These are phyloP conservation scores for Zenarchopterus dispar DNA, from an alignment of 2,797 vertebrate species.

Conservation along the genomic window DNA sequence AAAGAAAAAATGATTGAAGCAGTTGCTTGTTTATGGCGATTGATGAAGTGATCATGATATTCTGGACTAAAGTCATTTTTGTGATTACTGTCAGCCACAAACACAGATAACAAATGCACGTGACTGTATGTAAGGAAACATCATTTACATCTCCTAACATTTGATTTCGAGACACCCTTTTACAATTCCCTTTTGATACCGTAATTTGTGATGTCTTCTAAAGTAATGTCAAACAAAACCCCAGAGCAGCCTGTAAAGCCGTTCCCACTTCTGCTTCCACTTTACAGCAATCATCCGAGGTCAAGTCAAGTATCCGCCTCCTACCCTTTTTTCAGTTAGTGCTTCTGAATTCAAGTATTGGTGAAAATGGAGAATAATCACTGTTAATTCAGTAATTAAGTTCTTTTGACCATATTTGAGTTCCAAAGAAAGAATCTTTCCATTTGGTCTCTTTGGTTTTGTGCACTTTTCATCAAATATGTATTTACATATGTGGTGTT, in stretches of 20 bases:
- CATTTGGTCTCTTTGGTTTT: not conserved
- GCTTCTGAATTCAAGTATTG: not conserved
- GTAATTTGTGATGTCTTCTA: conserved; percentile 61
- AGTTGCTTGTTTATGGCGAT: no score
- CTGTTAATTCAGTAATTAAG: not conserved
- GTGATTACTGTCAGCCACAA: no score
- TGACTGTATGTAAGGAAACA: conserved; percentile 23
- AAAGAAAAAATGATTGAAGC: no score
- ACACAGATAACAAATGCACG: not conserved
- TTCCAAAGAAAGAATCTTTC: not conserved
- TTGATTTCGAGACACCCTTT: conserved; percentile 23
- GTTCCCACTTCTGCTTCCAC: conserved; percentile 55
- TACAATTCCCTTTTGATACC: conserved; percentile 45
- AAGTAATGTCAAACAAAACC: conserved; percentile 69
- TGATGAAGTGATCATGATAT: no score
- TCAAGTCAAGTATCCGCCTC: not conserved
- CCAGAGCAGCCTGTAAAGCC: conserved; percentile 49
- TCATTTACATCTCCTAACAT: conserved; percentile 48
- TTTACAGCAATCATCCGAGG: conserved; percentile 21
- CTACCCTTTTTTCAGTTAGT: not conserved
- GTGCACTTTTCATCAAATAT: no score
- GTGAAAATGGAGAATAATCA: not conserved
- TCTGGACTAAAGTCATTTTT: no score
- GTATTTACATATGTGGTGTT: no score
- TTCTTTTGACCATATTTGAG: not conserved